A percentile compares a stretch with the other conserved stretches of the same genome.
Conservation (phyloP, 2,797 vertebrate genomes). For the Rhinoraja longicauda region DNA sequence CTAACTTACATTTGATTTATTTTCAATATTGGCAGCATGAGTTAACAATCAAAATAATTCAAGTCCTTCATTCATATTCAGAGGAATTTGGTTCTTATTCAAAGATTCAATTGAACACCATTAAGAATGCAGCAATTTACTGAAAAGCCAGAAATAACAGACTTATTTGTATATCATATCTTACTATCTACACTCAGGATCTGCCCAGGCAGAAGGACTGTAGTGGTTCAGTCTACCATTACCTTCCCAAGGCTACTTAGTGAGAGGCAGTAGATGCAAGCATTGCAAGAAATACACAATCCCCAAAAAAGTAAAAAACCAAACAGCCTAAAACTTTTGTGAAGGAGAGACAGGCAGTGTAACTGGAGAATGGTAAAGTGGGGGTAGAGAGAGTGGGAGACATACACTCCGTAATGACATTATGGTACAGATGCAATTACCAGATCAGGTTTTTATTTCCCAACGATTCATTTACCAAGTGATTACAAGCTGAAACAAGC, state of each 20-base stretch:
- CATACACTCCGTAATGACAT: background rate
- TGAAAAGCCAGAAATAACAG: background rate
- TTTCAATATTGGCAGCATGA: too few species aligned
- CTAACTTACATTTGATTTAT: too few species aligned
- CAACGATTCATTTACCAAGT: slow-evolving; percentile 13
- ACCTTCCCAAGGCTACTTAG: too few species aligned
- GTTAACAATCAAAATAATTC: too few species aligned
- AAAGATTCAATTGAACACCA: too few species aligned
- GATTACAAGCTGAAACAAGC: slow-evolving; percentile 8
- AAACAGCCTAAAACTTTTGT: background rate
- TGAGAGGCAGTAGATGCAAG: too few species aligned
- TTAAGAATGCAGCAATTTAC: background rate
- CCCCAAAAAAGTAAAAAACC: too few species aligned
- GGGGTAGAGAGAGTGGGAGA: background rate
- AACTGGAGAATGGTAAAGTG: background rate
- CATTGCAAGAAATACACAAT: too few species aligned
- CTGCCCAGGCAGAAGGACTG: background rate
- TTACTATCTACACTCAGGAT: background rate
- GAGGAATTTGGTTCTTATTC: too few species aligned
- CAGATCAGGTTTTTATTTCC: background rate
- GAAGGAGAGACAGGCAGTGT: background rate
- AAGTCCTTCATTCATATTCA: too few species aligned
- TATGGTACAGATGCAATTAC: background rate
- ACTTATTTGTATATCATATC: background rate
- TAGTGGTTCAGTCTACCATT: too few species aligned